These are phyloP conservation scores for Brachyrhaphis roseni DNA, from an alignment of 2,797 vertebrate genomes.

Conservation along the genomic window DNA sequence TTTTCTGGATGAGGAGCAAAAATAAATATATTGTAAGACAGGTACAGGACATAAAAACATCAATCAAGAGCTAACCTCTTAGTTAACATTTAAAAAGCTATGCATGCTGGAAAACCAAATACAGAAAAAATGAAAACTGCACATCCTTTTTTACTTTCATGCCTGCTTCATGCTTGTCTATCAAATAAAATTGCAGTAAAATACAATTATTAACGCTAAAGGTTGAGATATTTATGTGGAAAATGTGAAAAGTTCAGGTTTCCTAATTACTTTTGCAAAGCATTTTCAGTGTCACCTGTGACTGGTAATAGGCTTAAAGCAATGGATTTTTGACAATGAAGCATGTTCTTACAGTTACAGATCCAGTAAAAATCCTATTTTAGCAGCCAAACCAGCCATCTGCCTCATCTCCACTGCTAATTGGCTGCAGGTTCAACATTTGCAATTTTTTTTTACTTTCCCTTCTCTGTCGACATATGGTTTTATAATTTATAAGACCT, in stretches of 20 bases:
- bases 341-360: conserved; percentile 60
- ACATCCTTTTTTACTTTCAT: background rate
- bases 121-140: background rate
- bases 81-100: background rate
- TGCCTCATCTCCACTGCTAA: conserved; percentile 63
- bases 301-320: conserved; percentile 32
- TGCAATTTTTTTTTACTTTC: conserved; percentile 24
- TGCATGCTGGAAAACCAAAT: background rate
- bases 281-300: conserved; percentile 41
- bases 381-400: conserved; percentile 69
- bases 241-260: background rate
- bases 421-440: conserved; percentile 53
- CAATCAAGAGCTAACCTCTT: background rate
- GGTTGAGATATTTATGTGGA: background rate
- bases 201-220: background rate
- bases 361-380: conserved; percentile 69
- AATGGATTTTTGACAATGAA: conserved; percentile 42
- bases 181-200: background rate
- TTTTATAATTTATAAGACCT: conserved; percentile 30
- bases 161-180: background rate
- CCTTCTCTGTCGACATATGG: conserved; percentile 21
- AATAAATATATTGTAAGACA: background rate
- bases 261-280: background rate
- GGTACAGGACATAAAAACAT: background rate
- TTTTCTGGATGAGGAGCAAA: background rate